phyloP scores from a whole-genome alignment of 2,888 invertebrate species.

The Altica lythri region DNA sequence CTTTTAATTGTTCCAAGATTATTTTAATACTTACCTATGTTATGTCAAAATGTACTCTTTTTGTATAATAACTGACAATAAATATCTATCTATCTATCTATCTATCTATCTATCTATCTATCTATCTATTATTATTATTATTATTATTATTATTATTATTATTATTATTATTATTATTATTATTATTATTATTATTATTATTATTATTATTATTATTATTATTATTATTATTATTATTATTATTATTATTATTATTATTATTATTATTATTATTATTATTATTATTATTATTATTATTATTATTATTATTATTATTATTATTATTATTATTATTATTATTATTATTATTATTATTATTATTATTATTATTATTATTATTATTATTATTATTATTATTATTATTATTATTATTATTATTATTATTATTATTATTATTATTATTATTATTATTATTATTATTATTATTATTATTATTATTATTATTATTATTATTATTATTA shows the following conservation, averaged over 20 bases:
- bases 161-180: constrained; percentile 10
- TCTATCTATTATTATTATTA: constrained; percentile 7
- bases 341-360: constrained; percentile 10
- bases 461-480: constrained; percentile 10
- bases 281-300: constrained; percentile 10
- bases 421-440: constrained; percentile 10
- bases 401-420: constrained; percentile 10
- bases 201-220: constrained; percentile 10
- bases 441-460: constrained; percentile 10
- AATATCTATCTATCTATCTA: too few relatives aligned
- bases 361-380: constrained; percentile 10
- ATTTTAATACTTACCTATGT: too few relatives aligned
- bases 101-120: background rate
- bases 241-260: constrained; percentile 10
- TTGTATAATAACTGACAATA: too few relatives aligned
- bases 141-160: constrained; percentile 10
- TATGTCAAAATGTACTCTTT: too few relatives aligned
- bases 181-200: constrained; percentile 10
- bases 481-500: constrained; percentile 10
- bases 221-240: constrained; percentile 10
- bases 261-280: constrained; percentile 10
- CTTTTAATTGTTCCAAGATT: too few relatives aligned
- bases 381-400: constrained; percentile 10
- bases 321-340: constrained; percentile 10
- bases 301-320: constrained; percentile 10